Base-by-base conservation (phyloP, 1,140 invertebrate species). In the Dendroctonus valens region DNA sequence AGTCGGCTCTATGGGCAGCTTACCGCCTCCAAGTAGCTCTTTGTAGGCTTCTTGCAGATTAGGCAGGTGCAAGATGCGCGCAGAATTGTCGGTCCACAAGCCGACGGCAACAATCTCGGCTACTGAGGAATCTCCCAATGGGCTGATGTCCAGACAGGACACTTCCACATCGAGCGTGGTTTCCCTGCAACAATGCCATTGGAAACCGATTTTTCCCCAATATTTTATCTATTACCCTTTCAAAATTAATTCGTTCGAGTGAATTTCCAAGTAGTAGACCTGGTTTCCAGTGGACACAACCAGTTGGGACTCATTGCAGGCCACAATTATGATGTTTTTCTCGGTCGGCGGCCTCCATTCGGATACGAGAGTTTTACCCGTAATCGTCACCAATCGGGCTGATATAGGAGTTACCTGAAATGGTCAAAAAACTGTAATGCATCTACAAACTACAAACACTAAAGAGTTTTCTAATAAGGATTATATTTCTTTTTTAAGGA, bases 51-150 rank as follows among this genome's bases (percentile, higher is more conserved):
- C 89, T 67, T 88, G 84, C 14, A 98, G 82, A 49, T 84, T 81
- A 0, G 95, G 94, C 52, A 98, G 74, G 5, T 84, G 84, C 8
- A 97, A 81, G 44, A 98, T 86, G 14, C 92, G 81, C 26, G 94
- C 92, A 0, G 95, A 97, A 70, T 98, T 97, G 74, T 99, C 96
- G 7, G 94, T 97, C 97, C 97, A 99, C 14, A 99, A 82, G 0
- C 97, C 97, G 42, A 98, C 92, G 14, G 93, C 94, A 42, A 94
- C 90, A 9, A 97, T 81, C 42, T 89, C 86, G 0, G 91, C 85
- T 58, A 85, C 85, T 0, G 75, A 84, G 2, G 78, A 75, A 11
- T 85, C 83, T 66, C 86, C 85, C 3, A 97, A 80, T 0, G 95
- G 92, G 6, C 91, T 94, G 12, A 99, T 87, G 80, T 99, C 97